Evolutionary conservation across 2,888 invertebrate species (phyloP).

Genomic region (Tineola bisselliella): DNA sequence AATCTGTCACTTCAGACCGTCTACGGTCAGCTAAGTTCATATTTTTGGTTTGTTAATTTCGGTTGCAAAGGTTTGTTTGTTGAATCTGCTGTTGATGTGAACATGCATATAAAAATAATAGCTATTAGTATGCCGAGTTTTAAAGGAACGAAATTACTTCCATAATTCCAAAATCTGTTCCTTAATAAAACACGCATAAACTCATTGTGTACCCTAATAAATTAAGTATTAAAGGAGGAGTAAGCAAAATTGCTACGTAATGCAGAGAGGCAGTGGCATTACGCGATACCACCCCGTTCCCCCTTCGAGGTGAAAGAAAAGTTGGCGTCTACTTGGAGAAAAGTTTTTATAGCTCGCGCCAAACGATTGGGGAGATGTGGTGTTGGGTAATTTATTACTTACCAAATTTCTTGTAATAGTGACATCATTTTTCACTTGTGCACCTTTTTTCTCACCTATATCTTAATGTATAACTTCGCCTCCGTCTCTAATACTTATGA

Average conservation of each 20-base stretch:
- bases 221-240: conserved; percentile 12
- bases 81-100: neutral
- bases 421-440: conserved; percentile 9
- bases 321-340: conserved; percentile 28
- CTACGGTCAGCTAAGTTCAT: neutral
- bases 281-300: neutral
- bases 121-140: neutral
- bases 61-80: neutral
- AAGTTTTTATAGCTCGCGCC: conserved; percentile 42
- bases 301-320: conserved; percentile 22
- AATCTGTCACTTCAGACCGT: conserved; percentile 37
- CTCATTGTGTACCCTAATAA: conserved; percentile 10
- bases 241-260: conserved; percentile 12
- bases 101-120: neutral
- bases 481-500: neutral
- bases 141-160: neutral
- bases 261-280: conserved; percentile 4
- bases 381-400: conserved; percentile 22
- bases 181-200: conserved; percentile 8
- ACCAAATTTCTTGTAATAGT: conserved; percentile 12
- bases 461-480: neutral
- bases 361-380: conserved; percentile 24
- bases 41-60: neutral
- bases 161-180: conserved; percentile 11
- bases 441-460: conserved; percentile 4